Conservation (phyloP, 2,888 invertebrate genomes). For the Caenorhabditis macrosperma region DNA sequence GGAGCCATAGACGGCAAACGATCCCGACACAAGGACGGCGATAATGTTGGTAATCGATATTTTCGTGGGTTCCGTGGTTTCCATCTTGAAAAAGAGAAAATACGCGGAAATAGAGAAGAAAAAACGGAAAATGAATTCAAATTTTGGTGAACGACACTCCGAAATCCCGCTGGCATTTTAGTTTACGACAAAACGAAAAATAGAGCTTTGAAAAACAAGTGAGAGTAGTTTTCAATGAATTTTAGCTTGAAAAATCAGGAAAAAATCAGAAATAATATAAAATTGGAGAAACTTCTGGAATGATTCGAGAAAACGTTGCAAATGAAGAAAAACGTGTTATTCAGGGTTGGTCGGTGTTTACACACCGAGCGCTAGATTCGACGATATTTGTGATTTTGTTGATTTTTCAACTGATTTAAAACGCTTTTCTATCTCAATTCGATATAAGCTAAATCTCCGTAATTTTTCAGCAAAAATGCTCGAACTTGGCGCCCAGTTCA, state of each 20-base stretch:
- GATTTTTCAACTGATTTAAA: neutral
- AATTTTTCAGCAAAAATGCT: constrained; percentile 61
- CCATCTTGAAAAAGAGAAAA: constrained; percentile 41
- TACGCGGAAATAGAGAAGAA: neutral
- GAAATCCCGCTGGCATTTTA: constrained; percentile 28
- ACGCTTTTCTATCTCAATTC: neutral
- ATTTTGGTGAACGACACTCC: constrained; percentile 20
- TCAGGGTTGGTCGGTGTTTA: neutral
- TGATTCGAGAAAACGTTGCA: neutral
- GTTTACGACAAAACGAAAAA: constrained; percentile 16
- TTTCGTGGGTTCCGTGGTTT: constrained; percentile 1
- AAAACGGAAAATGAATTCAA: neutral
- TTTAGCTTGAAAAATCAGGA: no score
- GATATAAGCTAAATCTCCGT: neutral
- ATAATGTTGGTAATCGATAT: constrained; percentile 49
- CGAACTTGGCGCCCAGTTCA: constrained; percentile 73
- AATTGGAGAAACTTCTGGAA: neutral
- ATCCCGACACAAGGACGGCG: constrained; percentile 46
- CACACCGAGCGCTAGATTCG: constrained; percentile 20
- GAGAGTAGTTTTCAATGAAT: no score
- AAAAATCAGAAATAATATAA: no score
- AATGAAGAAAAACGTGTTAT: neutral
- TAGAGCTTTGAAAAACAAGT: neutral
- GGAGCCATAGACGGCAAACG: constrained; percentile 45
- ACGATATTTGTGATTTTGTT: constrained; percentile 22